Evolutionary conservation across 2,888 invertebrate genomes (phyloP).

Genomic region (Cosmia trapezina): DNA sequence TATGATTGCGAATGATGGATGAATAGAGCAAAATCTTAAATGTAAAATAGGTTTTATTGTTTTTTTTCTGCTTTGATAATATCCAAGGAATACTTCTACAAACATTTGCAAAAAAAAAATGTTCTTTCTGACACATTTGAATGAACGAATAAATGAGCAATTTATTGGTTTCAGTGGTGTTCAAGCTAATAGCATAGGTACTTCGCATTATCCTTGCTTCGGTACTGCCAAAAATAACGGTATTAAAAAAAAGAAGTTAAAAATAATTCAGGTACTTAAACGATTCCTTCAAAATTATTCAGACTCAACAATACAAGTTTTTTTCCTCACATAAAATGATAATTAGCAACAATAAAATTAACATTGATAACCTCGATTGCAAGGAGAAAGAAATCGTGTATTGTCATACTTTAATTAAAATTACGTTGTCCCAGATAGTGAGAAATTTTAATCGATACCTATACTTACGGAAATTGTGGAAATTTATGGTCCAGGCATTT

Average conservation of each 20-base stretch:
- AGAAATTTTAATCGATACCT: conserved; percentile 25
- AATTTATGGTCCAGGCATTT: neutral
- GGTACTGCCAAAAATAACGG: neutral
- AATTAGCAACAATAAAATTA: conserved; percentile 43
- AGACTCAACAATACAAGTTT: neutral
- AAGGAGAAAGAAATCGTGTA: conserved; percentile 15
- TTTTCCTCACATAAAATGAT: conserved; percentile 10
- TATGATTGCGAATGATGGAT: conserved; percentile 15
- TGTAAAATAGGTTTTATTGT: neutral
- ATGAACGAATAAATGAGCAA: neutral
- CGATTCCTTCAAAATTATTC: neutral
- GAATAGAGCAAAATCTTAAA: conserved; percentile 7
- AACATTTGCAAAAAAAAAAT: neutral
- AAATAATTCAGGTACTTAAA: neutral
- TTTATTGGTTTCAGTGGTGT: neutral
- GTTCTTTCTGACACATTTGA: neutral
- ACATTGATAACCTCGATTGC: conserved; percentile 28
- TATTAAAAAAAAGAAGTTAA: neutral
- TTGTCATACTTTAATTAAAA: conserved; percentile 30
- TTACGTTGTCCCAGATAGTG: neutral
- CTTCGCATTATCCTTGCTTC: too few relatives aligned
- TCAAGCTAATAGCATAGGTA: neutral
- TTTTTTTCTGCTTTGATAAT: neutral
- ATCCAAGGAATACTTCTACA: neutral
- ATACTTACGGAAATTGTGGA: conserved; percentile 7